Percentiles rank a stretch among this genome's conserved stretches.
Evolutionary conservation across 2,113 vertebrate genomes (phyloP).

Genomic region (Melierax canorus): DNA sequence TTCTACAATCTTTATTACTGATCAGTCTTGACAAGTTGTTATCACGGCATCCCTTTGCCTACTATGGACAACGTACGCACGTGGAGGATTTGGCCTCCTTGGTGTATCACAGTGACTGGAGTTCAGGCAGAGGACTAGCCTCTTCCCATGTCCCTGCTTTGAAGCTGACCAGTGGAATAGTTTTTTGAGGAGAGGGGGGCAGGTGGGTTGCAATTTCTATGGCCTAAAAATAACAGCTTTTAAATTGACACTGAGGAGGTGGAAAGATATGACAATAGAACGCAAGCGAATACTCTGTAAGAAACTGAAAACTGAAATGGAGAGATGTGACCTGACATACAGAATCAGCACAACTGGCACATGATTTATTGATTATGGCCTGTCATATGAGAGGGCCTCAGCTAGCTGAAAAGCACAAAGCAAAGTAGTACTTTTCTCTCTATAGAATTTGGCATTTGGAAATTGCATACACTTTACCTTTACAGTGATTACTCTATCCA

Average conservation of each 20-base stretch:
- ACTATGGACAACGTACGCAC: background rate
- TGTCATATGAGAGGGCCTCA: conserved; percentile 37
- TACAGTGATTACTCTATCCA: background rate
- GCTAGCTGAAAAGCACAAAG: conserved; percentile 13
- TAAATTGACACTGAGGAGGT: background rate
- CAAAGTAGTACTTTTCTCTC: conserved; percentile 44
- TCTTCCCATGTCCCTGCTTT: background rate
- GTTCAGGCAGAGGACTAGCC: background rate
- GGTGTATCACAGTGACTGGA: background rate
- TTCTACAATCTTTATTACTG: background rate
- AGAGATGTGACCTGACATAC: conserved; percentile 6
- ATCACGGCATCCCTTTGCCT: background rate
- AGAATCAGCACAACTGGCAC: conserved; percentile 32
- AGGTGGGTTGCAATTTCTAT: background rate
- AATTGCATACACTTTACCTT: conserved; percentile 50
- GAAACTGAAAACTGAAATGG: conserved; percentile 18
- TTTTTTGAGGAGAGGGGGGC: background rate
- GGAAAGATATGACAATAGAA: conserved; percentile 10
- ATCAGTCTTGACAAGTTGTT: background rate
- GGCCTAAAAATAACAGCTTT: conserved; percentile 50
- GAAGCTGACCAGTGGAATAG: background rate
- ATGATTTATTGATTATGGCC: conserved; percentile 61
- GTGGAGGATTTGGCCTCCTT: background rate
- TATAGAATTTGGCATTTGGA: conserved; percentile 39
- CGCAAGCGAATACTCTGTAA: background rate